phyloP scores from a whole-genome alignment of 2,888 invertebrate genomes.

The Heliconius charithonia region DNA sequence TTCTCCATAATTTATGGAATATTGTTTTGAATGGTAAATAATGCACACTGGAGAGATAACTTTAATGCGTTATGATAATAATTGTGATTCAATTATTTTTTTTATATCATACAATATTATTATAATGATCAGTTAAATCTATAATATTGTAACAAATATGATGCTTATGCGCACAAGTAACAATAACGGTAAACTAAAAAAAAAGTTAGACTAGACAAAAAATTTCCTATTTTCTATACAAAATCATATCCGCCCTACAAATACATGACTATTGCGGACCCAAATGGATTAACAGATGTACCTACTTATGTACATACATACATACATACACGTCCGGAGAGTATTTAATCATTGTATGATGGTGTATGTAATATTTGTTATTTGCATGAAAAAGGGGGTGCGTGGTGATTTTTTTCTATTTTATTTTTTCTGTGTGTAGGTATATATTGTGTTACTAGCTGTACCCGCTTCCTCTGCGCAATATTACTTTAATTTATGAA shows the following conservation, averaged over 20 bases:
- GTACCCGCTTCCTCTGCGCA: no score
- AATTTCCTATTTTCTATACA: not conserved
- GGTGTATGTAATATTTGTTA: not conserved
- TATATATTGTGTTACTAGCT: no score
- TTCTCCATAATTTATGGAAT: no score
- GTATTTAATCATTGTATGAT: not conserved
- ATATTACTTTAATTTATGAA: no score
- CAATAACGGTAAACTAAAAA: not conserved
- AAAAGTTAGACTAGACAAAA: not conserved
- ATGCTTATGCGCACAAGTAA: not conserved
- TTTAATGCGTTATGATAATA: no score
- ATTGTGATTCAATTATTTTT: no score
- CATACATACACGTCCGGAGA: slow-evolving; percentile 1
- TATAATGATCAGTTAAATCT: no score
- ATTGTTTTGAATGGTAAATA: no score
- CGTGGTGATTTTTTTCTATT: not conserved
- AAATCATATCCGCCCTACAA: slow-evolving; percentile 48
- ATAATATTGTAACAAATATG: not conserved
- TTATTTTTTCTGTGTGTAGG: not conserved
- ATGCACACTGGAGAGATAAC: no score
- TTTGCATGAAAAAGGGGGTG: not conserved
- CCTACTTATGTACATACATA: slow-evolving; percentile 33
- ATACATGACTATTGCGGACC: slow-evolving; percentile 47
- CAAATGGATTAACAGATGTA: slow-evolving; percentile 48
- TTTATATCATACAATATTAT: no score